Conservation (phyloP, 2,888 invertebrate species). For the Tipula unca region DNA sequence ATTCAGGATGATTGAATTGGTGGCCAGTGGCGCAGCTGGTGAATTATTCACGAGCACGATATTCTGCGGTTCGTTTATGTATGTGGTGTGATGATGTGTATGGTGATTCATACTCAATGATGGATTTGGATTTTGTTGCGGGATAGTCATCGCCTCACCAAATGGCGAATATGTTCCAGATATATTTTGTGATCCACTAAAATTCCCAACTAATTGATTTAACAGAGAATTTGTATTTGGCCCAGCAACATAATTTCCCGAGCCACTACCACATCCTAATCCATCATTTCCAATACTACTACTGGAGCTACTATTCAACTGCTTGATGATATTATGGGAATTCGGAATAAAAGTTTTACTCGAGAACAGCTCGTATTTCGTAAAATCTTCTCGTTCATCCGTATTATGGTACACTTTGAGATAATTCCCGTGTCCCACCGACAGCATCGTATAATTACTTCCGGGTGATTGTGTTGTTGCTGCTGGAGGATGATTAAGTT, state of each 20-base stretch:
- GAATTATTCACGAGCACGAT: conserved; percentile 24
- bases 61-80: conserved; percentile 23
- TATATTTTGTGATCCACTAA: conserved; percentile 35
- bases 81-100: conserved; percentile 24
- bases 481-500: not conserved
- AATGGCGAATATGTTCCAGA: conserved; percentile 37
- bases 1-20: not conserved
- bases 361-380: conserved; percentile 39
- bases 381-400: conserved; percentile 32
- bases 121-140: not conserved
- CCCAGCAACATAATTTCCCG: conserved; percentile 26
- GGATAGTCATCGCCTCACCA: conserved; percentile 25
- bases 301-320: not conserved
- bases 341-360: conserved; percentile 35
- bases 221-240: conserved; percentile 34
- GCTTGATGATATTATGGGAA: conserved; percentile 26
- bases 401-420: conserved; percentile 39
- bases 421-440: conserved; percentile 40
- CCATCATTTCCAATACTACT: not conserved
- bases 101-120: not conserved
- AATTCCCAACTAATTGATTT: conserved; percentile 38
- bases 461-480: conserved; percentile 28
- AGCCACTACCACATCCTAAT: conserved; percentile 16
- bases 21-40: not conserved
- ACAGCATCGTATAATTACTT: conserved; percentile 36